phyloP scores from a whole-genome alignment of 2,113 vertebrate genomes.

The Stictonetta naevosa region DNA sequence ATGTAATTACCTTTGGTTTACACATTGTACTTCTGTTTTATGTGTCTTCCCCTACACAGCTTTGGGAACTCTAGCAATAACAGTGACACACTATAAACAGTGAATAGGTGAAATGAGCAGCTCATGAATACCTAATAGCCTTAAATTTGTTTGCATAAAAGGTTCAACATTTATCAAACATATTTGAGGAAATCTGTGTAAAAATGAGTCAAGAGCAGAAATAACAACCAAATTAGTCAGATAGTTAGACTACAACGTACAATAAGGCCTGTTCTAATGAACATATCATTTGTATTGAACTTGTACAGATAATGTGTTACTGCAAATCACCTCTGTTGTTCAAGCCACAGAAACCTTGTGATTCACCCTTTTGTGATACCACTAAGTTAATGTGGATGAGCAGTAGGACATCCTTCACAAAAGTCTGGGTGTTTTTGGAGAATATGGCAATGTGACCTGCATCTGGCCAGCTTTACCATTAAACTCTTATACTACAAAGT shows the following conservation, averaged over 20 bases:
- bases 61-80: background rate
- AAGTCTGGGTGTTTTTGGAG: background rate
- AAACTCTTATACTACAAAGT: rapidly evolving
- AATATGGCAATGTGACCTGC: background rate
- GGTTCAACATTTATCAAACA: background rate
- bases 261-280: background rate
- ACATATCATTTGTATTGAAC: background rate
- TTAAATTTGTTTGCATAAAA: conserved; percentile 31
- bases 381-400: background rate
- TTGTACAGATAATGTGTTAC: background rate
- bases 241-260: background rate
- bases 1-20: background rate
- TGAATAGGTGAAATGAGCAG: conserved; percentile 23
- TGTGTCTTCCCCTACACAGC: background rate
- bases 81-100: background rate
- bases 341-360: background rate
- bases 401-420: background rate
- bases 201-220: conserved; percentile 1
- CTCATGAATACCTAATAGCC: background rate
- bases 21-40: background rate
- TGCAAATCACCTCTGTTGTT: background rate
- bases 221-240: background rate
- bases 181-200: conserved; percentile 25
- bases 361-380: background rate
- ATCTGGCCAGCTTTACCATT: background rate